Conservation (phyloP, 2,888 invertebrate genomes). For the Lasioglossum figueresi region DNA sequence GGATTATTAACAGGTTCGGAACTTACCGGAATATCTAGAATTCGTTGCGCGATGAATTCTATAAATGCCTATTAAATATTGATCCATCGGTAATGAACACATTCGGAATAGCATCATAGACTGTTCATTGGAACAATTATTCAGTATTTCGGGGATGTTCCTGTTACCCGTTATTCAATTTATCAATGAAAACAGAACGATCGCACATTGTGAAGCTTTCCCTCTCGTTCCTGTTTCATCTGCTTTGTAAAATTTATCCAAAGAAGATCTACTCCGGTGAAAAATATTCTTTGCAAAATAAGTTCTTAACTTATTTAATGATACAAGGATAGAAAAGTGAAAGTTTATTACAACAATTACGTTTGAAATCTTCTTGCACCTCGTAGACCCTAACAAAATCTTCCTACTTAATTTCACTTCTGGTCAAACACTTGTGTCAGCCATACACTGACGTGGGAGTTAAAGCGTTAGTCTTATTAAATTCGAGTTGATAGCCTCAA, state of each 20-base stretch:
- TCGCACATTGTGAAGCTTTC: not conserved
- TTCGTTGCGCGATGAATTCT: slow-evolving; percentile 39
- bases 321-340: not conserved
- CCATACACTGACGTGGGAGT: not conserved
- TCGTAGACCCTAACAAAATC: too few relatives aligned
- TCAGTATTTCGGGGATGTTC: slow-evolving; percentile 2
- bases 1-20: slow-evolving; percentile 34
- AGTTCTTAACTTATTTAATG: not conserved
- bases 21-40: slow-evolving; percentile 35
- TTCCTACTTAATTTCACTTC: too few relatives aligned
- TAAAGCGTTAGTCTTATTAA: not conserved
- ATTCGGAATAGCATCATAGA: slow-evolving; percentile 16
- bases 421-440: not conserved
- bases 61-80: slow-evolving; percentile 47
- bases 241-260: not conserved
- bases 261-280: not conserved
- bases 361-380: too few relatives aligned
- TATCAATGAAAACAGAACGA: not conserved
- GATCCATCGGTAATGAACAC: slow-evolving; percentile 43
- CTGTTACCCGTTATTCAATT: not conserved
- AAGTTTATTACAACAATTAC: not conserved
- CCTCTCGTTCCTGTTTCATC: not conserved
- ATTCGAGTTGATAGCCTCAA: not conserved
- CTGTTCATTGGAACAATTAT: slow-evolving; percentile 23
- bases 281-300: not conserved